Percentiles rank a stretch among this genome's conserved stretches.
phyloP scores from a whole-genome alignment of 2,113 vertebrate genomes.

The Callipepla californica region DNA sequence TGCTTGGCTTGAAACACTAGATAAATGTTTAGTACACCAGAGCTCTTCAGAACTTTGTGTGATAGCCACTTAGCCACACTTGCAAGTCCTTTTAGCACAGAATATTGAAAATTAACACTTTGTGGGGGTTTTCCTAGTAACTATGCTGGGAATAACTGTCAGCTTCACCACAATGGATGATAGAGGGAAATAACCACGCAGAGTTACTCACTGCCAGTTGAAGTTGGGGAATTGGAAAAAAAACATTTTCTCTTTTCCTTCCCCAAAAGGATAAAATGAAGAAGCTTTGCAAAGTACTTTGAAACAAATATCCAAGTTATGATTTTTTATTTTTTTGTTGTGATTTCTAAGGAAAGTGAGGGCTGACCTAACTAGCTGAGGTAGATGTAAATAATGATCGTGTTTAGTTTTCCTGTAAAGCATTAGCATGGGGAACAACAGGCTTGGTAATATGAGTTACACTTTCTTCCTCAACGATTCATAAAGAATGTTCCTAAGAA shows the following conservation, averaged over 20 bases:
- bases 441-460: neutral
- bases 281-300: neutral
- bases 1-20: neutral
- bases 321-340: neutral
- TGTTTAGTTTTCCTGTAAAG: neutral
- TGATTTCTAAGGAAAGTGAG: neutral
- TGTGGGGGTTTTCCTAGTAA: neutral
- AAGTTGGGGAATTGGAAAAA: conserved; percentile 57
- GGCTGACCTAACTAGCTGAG: neutral
- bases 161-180: neutral
- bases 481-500: neutral
- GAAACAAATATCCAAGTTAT: neutral
- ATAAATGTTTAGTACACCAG: neutral
- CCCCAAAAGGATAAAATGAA: neutral
- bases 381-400: conserved; percentile 6
- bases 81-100: neutral
- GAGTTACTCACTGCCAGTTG: conserved; percentile 26
- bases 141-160: conserved; percentile 49
- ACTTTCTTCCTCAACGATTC: neutral
- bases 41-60: neutral
- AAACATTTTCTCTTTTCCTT: neutral
- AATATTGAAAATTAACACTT: neutral
- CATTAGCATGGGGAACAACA: neutral
- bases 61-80: neutral
- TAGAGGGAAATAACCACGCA: conserved; percentile 7